Percentiles rank a stretch among this genome's conserved stretches.
phyloP scores from a whole-genome alignment of 2,113 vertebrate species.

The Anhinga anhinga region DNA sequence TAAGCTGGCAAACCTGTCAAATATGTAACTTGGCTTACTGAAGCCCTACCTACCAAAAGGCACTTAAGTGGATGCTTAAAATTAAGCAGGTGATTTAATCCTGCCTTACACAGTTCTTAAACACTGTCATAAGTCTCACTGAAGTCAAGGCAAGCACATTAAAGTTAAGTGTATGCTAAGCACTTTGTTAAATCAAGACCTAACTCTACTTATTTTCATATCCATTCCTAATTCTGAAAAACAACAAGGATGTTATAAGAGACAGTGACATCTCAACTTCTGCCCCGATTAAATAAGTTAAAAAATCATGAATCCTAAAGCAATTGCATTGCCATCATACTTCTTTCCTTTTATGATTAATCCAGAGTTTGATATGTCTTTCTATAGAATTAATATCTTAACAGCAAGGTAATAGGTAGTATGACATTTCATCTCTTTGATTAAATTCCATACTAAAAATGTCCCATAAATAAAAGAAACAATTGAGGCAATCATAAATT shows the following conservation, averaged over 20 bases:
- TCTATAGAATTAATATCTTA: constrained; percentile 66
- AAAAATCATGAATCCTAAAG: constrained; percentile 47
- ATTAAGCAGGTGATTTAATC: constrained; percentile 38
- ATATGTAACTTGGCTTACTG: background rate
- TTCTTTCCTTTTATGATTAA: constrained; percentile 38
- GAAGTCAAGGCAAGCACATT: constrained; percentile 3
- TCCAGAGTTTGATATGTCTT: constrained; percentile 35
- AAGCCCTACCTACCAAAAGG: background rate
- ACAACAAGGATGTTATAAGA: background rate
- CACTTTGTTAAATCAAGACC: background rate
- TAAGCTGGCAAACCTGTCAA: constrained; percentile 17
- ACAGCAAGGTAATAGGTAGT: constrained; percentile 55
- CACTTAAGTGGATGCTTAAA: constrained; percentile 35
- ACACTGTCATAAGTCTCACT: constrained; percentile 1
- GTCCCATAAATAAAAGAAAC: constrained; percentile 68
- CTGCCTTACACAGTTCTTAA: background rate
- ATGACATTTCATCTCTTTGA: constrained; percentile 70
- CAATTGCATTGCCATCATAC: constrained; percentile 8
- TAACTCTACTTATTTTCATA: background rate
- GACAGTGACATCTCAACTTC: background rate
- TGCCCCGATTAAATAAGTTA: constrained; percentile 6
- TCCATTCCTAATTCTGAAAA: constrained; percentile 1
- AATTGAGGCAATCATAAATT: constrained; percentile 62
- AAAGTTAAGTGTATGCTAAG: background rate
- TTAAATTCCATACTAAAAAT: constrained; percentile 72